These are phyloP conservation scores for Limenitis camilla DNA, from an alignment of 2,888 invertebrate species.

Conservation along the genomic window DNA sequence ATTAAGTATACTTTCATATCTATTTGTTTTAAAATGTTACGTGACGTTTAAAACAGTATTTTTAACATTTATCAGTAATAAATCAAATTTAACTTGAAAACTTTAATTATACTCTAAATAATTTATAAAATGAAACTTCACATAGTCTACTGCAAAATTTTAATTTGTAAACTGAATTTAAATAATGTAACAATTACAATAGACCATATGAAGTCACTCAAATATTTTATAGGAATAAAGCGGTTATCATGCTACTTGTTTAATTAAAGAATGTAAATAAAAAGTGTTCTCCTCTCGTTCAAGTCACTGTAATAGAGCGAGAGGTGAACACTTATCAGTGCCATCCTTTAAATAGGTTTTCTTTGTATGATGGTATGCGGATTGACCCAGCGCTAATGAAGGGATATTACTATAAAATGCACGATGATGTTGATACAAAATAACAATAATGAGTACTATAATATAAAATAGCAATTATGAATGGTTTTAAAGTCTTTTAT, in stretches of 20 bases:
- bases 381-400: slow-evolving; percentile 4
- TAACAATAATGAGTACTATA: slow-evolving; percentile 6
- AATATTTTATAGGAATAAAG: slow-evolving; percentile 1
- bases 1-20: not conserved
- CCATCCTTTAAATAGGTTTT: no score
- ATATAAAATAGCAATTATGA: slow-evolving; percentile 5
- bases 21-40: no score
- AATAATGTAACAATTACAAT: not conserved
- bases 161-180: no score
- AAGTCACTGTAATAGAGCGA: not conserved
- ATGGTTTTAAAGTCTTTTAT: not conserved
- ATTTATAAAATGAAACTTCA: no score
- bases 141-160: not conserved
- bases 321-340: no score
- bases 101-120: no score
- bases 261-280: no score
- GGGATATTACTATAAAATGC: slow-evolving; percentile 6
- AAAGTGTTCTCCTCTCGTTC: no score
- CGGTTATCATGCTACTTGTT: slow-evolving; percentile 2
- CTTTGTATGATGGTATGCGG: slow-evolving; percentile 8
- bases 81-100: no score
- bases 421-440: slow-evolving; percentile 1
- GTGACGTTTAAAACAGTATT: no score
- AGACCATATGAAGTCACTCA: not conserved
- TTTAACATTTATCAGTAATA: no score